phyloP scores from a whole-genome alignment of 2,113 vertebrate species.

The Muscicapa adusta region DNA sequence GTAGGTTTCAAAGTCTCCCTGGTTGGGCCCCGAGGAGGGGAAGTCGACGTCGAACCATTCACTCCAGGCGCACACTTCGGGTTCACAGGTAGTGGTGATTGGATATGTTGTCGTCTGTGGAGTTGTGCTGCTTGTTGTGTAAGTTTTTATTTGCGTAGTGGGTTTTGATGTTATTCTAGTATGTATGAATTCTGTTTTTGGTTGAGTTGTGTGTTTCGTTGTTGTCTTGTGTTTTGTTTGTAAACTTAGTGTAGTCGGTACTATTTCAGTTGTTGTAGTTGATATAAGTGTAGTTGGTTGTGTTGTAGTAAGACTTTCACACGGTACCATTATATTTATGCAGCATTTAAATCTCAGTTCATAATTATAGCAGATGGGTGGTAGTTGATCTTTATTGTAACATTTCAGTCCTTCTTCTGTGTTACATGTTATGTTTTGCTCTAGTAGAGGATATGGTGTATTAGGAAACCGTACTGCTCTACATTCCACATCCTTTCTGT shows the following conservation, averaged over 20 bases:
- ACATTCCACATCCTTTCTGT: constrained; percentile 60
- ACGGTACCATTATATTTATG: not conserved
- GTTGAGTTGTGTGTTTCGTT: rapidly evolving
- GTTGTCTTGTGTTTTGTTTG: not conserved
- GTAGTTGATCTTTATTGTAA: constrained; percentile 63
- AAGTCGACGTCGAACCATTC: constrained; percentile 62
- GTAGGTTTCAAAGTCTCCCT: constrained; percentile 67
- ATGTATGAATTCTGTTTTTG: not conserved
- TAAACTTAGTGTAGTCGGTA: rapidly evolving
- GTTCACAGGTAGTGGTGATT: not conserved
- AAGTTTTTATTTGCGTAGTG: no score
- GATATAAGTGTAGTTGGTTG: rapidly evolving
- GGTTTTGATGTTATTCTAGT: rapidly evolving
- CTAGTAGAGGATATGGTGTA: not conserved
- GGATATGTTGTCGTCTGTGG: rapidly evolving
- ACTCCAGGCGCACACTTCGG: constrained; percentile 48
- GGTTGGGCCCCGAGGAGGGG: not conserved
- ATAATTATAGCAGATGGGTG: constrained; percentile 72
- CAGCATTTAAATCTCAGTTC: constrained; percentile 67
- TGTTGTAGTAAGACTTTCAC: rapidly evolving
- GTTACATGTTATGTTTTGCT: constrained; percentile 61
- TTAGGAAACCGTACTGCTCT: constrained; percentile 51
- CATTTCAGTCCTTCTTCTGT: constrained; percentile 54
- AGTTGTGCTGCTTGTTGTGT: no score
- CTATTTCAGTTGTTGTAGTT: rapidly evolving